Base-by-base conservation (phyloP, 1,140 invertebrate genomes). In the Neocloeon triangulifer region DNA sequence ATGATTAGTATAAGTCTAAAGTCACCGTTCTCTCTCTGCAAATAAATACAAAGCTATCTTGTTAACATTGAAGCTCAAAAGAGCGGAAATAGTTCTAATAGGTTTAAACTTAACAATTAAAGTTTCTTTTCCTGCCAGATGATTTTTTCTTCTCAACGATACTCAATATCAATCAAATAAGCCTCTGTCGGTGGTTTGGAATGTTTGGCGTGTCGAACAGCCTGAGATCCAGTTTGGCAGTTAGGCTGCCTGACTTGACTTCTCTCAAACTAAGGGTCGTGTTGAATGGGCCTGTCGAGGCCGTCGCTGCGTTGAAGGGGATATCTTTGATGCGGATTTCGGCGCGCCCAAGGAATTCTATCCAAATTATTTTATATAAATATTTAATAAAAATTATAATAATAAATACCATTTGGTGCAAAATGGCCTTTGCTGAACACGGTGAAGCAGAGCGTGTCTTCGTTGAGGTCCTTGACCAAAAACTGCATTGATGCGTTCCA, bases 401-500 rank as follows among this genome's bases (percentile, higher is more conserved):
- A n/a, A n/a, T n/a, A n/a, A 23, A 23, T 23, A 81, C 75, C 73
- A 54, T 81, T 74, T 12, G 77, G 76, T 38, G 69, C 69, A 44
- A 73, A 82, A 26, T 71, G 59, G 42, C 75, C 73, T 45, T 72
- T 67, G 44, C 79, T 73, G 45, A 69, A 76, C n/a, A 80, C 73
- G 10, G 69, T 71, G 30, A 84, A 65, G 40, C 69, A 74, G 5
- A 84, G 55, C 9, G 73, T 66, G 49, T 82, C 78, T 45, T 75
- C 64, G 7, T 66, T 44, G 3, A 80, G 44, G 49, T 78, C 69
- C 43, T 71, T 69, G 13, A 81, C 62, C 37, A 71, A 63, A 49
- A 84, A 81, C 51, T 81, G 76, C 76, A 82, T 81, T n/a, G 71
- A 71, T 10, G 65, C 58, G 49, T 81, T 76, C 77, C 77, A 84